Conservation (phyloP, 2,797 vertebrate genomes). For the Eutrigla gurnardus region DNA sequence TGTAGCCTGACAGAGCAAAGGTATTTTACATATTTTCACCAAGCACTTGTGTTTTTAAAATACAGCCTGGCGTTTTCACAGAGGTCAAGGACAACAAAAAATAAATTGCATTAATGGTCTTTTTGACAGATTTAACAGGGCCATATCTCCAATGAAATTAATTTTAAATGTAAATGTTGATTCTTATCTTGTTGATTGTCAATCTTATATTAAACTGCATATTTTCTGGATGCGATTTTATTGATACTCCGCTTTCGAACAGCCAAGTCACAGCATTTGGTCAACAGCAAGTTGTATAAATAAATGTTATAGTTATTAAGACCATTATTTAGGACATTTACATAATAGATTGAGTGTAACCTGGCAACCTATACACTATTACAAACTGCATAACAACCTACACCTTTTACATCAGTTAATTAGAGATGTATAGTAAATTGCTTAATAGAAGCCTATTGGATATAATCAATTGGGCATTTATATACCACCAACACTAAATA, state of each 20-base stretch:
- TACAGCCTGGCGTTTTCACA: background rate
- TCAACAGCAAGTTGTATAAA: background rate
- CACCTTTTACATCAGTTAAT: background rate
- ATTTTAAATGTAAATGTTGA: background rate
- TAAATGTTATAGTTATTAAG: background rate
- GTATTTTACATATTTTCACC: conserved; percentile 17
- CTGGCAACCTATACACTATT: background rate
- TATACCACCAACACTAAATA: background rate
- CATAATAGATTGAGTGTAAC: background rate
- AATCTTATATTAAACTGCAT: background rate
- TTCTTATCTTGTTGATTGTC: background rate
- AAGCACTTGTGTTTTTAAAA: background rate
- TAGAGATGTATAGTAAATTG: background rate
- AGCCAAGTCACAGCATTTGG: background rate
- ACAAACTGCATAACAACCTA: background rate
- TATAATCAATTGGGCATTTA: background rate
- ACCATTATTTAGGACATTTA: background rate
- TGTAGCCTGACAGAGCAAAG: background rate
- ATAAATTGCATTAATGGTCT: background rate
- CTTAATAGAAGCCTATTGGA: background rate
- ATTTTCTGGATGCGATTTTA: background rate
- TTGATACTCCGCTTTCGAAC: background rate
- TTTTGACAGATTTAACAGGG: background rate
- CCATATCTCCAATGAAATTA: background rate
- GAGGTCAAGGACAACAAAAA: conserved; percentile 8